These are phyloP conservation scores for Hepsetus odoe DNA, from an alignment of 2,113 vertebrate species.

Conservation along the genomic window DNA sequence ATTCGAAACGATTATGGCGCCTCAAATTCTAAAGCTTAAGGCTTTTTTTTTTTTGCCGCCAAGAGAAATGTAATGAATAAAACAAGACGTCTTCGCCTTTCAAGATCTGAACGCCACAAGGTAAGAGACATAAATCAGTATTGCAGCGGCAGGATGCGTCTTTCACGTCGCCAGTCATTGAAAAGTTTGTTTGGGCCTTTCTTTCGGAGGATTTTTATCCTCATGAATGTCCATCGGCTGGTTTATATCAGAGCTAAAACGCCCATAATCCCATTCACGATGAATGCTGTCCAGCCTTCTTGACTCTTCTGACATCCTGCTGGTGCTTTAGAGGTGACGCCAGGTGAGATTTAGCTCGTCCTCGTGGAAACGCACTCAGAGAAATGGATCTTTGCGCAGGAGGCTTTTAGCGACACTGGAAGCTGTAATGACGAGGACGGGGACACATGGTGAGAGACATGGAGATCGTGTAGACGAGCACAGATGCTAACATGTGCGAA, in stretches of 20 bases:
- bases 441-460: background rate
- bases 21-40: background rate
- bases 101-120: background rate
- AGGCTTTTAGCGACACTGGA: background rate
- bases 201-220: conserved; percentile 9
- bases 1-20: no score
- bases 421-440: background rate
- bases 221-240: background rate
- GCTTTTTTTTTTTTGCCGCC: background rate
- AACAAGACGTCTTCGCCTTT: conserved; percentile 9
- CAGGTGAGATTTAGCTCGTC: background rate
- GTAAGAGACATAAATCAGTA: conserved; percentile 5
- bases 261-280: background rate
- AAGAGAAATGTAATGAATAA: conserved; percentile 30
- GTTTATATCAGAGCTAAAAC: conserved; percentile 1
- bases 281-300: background rate
- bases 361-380: background rate
- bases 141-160: background rate
- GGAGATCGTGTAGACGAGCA: conserved; percentile 20
- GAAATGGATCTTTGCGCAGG: background rate
- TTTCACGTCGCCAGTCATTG: background rate
- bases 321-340: conserved; percentile 16
- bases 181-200: background rate
- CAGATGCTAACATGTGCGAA: conserved; percentile 40
- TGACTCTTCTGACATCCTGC: conserved; percentile 21